Evolutionary conservation across 2,113 vertebrate genomes (phyloP), one percentile per base, ranked within the genome.

Genomic region (Urocolius indicus): DNA sequence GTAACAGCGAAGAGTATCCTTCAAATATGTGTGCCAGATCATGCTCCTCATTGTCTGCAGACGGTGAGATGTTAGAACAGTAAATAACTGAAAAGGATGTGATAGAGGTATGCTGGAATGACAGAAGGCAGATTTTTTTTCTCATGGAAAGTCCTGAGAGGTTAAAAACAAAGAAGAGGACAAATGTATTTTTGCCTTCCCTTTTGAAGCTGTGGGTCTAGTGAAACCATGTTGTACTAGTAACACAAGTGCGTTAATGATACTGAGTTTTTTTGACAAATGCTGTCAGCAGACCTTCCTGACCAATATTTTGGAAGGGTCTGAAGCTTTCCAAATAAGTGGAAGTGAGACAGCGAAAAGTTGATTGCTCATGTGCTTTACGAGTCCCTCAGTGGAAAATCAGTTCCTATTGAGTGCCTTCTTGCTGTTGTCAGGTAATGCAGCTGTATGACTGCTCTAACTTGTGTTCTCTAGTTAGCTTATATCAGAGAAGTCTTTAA

Each of bases 1-100:
- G 99, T 43, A 99, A 97, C 84, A 96, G 94, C 0, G 99, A 99
- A 63, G 99, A 99, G 99, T 99, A 99, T 99, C 99, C 99, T 99
- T 99, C 65, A 48, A 23, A 69, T 27, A 11, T 67, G n/a, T 45
- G 29, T 21, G 55, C 55, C 2, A 6, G 21, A 32, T 77, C 10
- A 16, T 55, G 30, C 45, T 68, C 11, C 15, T 63, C 41, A 1
- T 21, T 87, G 26, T 68, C 24, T 87, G 15, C 27, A 30, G 20
- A 8, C 34, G 61, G 22, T 21, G 30, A 46, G n/a, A 14, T 69
- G 27, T 51, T 66, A 10, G n/a, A 72, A 46, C 18, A 13, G 32
- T 41, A 16, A 26, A 52, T 82, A 29, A 11, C 21, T 14, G 58
- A 68, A 92, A 78, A 19, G 22, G 7, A 10, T 48, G 19, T 46